These are phyloP conservation scores for Dendroctonus ponderosae DNA, from an alignment of 1,140 invertebrate species.

Conservation along the genomic window DNA sequence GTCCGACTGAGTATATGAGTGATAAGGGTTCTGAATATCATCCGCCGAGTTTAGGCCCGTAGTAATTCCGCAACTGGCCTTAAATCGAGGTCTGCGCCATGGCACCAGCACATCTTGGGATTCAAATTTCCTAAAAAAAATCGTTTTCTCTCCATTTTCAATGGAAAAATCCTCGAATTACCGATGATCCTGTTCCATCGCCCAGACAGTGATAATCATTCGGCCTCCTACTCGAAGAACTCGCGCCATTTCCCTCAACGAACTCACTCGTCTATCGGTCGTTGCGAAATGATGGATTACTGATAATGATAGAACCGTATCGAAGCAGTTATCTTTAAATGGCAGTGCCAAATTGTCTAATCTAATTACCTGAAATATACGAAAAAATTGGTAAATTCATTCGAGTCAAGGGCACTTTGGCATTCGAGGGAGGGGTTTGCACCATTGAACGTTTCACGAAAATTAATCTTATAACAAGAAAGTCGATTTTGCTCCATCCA, in stretches of 20 bases:
- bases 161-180: constrained; percentile 1
- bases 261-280: constrained; percentile 81
- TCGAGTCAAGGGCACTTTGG: no score
- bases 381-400: no score
- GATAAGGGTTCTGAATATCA: constrained; percentile 58
- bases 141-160: neutral
- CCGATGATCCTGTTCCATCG: constrained; percentile 87
- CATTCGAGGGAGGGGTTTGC: no score
- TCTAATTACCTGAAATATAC: constrained; percentile 67
- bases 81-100: constrained; percentile 78
- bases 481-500: no score
- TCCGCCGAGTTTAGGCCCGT: constrained; percentile 62
- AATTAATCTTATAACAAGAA: no score
- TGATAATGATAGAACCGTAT: constrained; percentile 90
- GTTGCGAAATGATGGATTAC: constrained; percentile 95
- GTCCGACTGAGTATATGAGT: constrained; percentile 67
- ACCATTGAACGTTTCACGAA: no score
- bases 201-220: constrained; percentile 94
- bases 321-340: constrained; percentile 89
- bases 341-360: constrained; percentile 89
- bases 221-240: constrained; percentile 86
- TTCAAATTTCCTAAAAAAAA: constrained; percentile 63
- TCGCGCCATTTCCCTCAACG: constrained; percentile 82
- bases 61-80: constrained; percentile 64
- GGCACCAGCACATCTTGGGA: constrained; percentile 94